Conservation (phyloP, 2,113 vertebrate genomes). For the Zootoca vivipara region DNA sequence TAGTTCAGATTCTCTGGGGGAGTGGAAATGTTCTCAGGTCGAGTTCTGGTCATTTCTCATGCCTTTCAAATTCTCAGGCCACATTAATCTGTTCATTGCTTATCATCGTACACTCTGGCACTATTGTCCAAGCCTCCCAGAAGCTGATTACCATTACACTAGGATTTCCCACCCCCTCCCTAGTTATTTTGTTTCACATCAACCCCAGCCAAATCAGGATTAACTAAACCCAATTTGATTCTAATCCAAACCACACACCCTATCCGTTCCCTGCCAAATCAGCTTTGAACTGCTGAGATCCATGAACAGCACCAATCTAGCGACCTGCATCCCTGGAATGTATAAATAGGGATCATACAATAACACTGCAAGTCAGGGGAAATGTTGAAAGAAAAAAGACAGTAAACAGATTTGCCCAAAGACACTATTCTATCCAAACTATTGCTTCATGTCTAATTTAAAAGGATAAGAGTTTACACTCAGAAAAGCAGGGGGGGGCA, state of each 20-base stretch:
- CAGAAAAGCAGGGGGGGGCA: not conserved
- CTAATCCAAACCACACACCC: conserved; percentile 59
- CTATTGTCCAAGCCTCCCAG: conserved; percentile 22
- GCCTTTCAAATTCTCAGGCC: not conserved
- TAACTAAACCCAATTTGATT: conserved; percentile 60
- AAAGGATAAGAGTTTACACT: conserved; percentile 32
- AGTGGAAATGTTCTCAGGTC: not conserved
- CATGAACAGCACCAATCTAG: conserved; percentile 54
- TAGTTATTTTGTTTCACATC: conserved; percentile 61
- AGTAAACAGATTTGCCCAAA: conserved; percentile 60
- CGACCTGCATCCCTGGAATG: conserved; percentile 68
- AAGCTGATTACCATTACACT: conserved; percentile 51
- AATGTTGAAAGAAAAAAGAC: conserved; percentile 68
- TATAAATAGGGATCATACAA: conserved; percentile 59
- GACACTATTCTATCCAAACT: conserved; percentile 51
- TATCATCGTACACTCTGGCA: conserved; percentile 45
- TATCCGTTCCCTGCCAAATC: conserved; percentile 56
- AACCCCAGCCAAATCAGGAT: conserved; percentile 61
- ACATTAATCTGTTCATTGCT: conserved; percentile 26
- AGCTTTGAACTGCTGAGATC: conserved; percentile 66
- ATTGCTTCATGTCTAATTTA: conserved; percentile 48
- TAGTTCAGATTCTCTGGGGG: conserved; percentile 21
- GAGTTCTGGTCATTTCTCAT: conserved; percentile 12
- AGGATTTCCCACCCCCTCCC: conserved; percentile 35
- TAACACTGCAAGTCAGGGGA: conserved; percentile 62